phyloP scores from a whole-genome alignment of 2,113 vertebrate genomes.

The Trochalopteron elliotii region DNA sequence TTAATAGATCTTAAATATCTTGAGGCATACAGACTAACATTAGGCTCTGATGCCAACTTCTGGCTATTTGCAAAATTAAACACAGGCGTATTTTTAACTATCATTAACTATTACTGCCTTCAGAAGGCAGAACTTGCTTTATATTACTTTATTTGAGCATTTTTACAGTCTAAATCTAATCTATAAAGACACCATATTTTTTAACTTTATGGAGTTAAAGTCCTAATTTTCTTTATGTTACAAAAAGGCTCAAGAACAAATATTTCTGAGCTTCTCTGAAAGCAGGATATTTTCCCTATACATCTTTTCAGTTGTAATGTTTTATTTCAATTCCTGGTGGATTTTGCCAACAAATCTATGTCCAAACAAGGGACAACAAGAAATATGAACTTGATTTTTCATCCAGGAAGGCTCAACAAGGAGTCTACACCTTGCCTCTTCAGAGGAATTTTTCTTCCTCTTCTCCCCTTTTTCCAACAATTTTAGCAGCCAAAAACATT shows the following conservation, averaged over 20 bases:
- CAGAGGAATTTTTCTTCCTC: not conserved
- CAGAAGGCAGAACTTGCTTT: not conserved
- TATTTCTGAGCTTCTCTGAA: not conserved
- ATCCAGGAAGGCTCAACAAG: not conserved
- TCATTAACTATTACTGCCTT: not conserved
- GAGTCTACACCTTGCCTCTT: not conserved
- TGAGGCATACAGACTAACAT: not conserved
- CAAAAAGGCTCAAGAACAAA: not conserved
- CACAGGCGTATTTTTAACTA: not conserved
- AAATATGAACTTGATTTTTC: not conserved
- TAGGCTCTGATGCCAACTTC: not conserved
- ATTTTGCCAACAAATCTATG: not conserved
- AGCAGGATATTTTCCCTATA: not conserved
- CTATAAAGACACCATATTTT: not conserved
- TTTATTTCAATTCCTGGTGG: not conserved
- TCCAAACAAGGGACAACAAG: not conserved
- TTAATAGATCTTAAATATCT: not conserved
- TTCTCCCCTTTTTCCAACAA: not conserved
- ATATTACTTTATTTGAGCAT: not conserved
- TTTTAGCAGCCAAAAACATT: not conserved
- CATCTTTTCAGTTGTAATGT: not conserved
- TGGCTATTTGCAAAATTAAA: not conserved
- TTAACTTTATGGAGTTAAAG: not conserved
- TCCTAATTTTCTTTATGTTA: not conserved
- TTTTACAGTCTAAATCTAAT: not conserved